Evolutionary conservation across 2,888 invertebrate genomes (phyloP).

Genomic region (Ptychoptera contaminata): DNA sequence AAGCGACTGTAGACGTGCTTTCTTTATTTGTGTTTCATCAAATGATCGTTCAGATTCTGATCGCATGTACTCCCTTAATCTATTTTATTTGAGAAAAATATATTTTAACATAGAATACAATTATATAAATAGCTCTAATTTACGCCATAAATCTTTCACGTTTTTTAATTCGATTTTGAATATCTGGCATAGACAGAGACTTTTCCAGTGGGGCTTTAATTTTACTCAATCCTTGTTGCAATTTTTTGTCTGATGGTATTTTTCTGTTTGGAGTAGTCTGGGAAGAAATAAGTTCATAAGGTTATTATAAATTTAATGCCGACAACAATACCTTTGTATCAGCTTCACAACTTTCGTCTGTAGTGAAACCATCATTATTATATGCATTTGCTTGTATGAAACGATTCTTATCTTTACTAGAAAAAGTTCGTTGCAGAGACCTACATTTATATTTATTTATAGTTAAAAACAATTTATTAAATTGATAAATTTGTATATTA

Average conservation of each 20-base stretch:
- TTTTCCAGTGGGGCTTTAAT: conserved; percentile 54
- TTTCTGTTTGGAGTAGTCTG: conserved; percentile 18
- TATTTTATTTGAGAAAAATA: conserved; percentile 22
- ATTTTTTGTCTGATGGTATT: conserved; percentile 32
- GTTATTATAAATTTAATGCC: neutral
- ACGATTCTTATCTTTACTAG: conserved; percentile 27
- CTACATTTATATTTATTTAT: neutral
- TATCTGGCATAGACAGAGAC: conserved; percentile 71
- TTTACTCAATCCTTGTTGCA: conserved; percentile 37
- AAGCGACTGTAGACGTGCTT: conserved; percentile 45
- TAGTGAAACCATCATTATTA: conserved; percentile 23
- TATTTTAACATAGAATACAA: neutral
- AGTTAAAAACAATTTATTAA: neutral
- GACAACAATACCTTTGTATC: conserved; percentile 10
- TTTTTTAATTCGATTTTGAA: conserved; percentile 57
- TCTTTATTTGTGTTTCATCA: conserved; percentile 46
- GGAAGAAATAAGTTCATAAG: neutral
- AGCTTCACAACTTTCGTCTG: conserved; percentile 16
- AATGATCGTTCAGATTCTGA: conserved; percentile 70
- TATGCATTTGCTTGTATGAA: conserved; percentile 17
- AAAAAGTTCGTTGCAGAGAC: conserved; percentile 35
- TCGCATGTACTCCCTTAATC: conserved; percentile 52
- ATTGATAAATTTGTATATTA: conserved; percentile 6
- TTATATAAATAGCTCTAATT: conserved; percentile 25
- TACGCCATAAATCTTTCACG: conserved; percentile 53